These are phyloP conservation scores for Cactoblastis cactorum DNA, from an alignment of 2,888 invertebrate species.

Conservation along the genomic window DNA sequence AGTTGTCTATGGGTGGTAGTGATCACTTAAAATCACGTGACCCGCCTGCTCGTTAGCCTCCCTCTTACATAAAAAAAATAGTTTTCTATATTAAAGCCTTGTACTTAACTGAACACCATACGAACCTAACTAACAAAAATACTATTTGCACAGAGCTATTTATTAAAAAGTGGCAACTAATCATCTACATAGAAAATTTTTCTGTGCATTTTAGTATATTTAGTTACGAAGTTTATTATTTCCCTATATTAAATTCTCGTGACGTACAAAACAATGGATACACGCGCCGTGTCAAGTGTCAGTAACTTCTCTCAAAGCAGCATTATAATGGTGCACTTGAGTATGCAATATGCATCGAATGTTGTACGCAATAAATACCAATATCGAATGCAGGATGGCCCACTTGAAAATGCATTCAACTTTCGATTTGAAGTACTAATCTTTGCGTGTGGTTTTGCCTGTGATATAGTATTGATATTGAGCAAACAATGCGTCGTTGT, in stretches of 20 bases:
- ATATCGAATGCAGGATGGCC: constrained; percentile 17
- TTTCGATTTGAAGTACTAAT: constrained; percentile 15
- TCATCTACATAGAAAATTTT: too few species aligned
- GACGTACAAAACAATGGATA: constrained; percentile 43
- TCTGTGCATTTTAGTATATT: too few species aligned
- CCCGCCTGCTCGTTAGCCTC: too few species aligned
- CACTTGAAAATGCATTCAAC: constrained; percentile 39
- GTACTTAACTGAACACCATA: too few species aligned
- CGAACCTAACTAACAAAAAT: too few species aligned
- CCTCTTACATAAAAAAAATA: too few species aligned
- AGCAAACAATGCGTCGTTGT: constrained; percentile 16
- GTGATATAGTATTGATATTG: background rate
- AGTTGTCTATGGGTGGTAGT: too few species aligned
- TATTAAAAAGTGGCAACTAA: too few species aligned
- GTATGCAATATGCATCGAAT: constrained; percentile 15
- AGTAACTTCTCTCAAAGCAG: constrained; percentile 60
- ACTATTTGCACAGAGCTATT: too few species aligned
- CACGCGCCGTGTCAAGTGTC: constrained; percentile 62
- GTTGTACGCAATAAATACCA: constrained; percentile 19
- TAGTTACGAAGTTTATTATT: background rate
- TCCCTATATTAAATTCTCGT: constrained; percentile 19
- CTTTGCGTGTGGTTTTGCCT: constrained; percentile 2
- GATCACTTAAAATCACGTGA: too few species aligned
- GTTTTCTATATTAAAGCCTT: too few species aligned
- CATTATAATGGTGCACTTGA: constrained; percentile 33